phyloP scores from a whole-genome alignment of 1,140 invertebrate species.

The Halyomorpha halys region DNA sequence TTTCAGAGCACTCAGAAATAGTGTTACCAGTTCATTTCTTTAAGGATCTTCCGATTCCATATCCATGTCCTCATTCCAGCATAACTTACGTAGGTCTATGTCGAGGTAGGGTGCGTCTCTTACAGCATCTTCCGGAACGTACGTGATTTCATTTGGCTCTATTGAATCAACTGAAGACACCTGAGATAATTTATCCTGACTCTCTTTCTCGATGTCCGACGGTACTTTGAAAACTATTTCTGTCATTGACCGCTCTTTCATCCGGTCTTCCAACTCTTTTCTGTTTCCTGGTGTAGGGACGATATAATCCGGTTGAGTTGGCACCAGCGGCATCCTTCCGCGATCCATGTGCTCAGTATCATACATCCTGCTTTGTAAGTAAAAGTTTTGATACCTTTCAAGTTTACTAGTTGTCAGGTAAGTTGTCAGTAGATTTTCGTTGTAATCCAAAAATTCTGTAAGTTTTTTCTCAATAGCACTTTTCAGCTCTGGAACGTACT shows the following conservation, averaged over 20 bases:
- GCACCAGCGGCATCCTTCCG: not conserved
- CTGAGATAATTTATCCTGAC: too few species aligned
- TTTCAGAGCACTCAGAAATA: too few species aligned
- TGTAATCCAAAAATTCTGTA: not conserved
- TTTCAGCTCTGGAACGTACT: constrained; percentile 2
- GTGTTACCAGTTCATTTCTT: too few species aligned
- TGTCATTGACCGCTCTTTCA: not conserved
- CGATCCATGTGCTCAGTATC: not conserved
- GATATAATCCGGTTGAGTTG: not conserved
- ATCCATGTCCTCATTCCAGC: too few species aligned
- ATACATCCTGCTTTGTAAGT: not conserved
- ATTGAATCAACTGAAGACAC: too few species aligned
- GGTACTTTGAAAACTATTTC: too few species aligned
- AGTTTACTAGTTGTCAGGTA: constrained; percentile 9
- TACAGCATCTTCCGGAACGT: too few species aligned
- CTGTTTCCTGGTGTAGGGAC: not conserved
- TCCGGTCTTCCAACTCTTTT: not conserved
- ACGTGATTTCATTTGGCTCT: too few species aligned
- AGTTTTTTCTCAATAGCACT: not conserved
- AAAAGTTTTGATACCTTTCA: not conserved
- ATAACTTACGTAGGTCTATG: too few species aligned
- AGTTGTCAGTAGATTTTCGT: constrained; percentile 14
- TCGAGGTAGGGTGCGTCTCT: too few species aligned
- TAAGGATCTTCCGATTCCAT: too few species aligned
- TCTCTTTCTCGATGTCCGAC: too few species aligned